Conservation (phyloP, 2,113 vertebrate species). For the Podocnemis expansa region DNA sequence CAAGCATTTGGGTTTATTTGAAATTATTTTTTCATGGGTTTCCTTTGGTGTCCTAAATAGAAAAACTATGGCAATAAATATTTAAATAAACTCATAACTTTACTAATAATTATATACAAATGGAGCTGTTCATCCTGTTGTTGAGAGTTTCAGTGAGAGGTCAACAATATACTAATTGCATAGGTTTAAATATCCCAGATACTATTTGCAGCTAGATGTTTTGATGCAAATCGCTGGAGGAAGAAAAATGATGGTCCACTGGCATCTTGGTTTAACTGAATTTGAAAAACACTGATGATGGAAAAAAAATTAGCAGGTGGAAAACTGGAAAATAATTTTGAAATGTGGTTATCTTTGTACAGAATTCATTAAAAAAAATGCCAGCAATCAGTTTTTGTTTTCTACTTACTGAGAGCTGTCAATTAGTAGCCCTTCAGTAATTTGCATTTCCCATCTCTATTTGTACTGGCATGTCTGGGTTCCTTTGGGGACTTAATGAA, state of each 20-base stretch:
- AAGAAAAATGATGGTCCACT: not conserved
- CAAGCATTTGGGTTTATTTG: not conserved
- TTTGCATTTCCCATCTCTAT: not conserved
- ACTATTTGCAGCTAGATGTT: not conserved
- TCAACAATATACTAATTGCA: fast-evolving
- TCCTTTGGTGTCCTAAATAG: not conserved
- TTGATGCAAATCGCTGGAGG: not conserved
- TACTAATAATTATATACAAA: not conserved
- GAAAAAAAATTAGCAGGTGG: not conserved
- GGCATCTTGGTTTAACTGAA: not conserved
- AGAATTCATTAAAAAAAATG: not conserved
- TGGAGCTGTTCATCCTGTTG: not conserved
- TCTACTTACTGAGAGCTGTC: not conserved
- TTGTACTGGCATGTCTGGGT: not conserved
- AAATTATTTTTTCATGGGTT: not conserved
- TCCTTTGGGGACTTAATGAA: not conserved
- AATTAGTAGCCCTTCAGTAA: not conserved
- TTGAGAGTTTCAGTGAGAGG: not conserved
- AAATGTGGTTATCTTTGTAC: not conserved
- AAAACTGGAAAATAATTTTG: not conserved
- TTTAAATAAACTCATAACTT: not conserved
- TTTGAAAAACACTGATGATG: not conserved
- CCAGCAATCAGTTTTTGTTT: not conserved
- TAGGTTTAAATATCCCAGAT: slow-evolving; percentile 8
- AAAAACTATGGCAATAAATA: not conserved